Conservation (phyloP, 1,140 invertebrate genomes). For the Mamestra configurata region DNA sequence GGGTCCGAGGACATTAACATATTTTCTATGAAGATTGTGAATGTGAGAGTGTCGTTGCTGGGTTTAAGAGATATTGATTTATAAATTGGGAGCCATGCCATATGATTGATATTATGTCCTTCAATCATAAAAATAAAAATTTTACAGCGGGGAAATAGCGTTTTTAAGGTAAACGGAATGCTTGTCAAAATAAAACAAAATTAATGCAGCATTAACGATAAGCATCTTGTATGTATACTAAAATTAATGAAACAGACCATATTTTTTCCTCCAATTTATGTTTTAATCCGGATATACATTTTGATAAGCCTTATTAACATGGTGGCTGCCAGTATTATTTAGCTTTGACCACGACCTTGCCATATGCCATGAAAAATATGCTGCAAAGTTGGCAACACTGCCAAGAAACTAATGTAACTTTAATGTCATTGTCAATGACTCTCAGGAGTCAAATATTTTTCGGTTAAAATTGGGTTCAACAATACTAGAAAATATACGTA, state of each 20-base stretch:
- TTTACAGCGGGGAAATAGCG: too few relatives aligned
- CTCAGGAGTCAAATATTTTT: slow-evolving; percentile 8
- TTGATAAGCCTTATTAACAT: slow-evolving; percentile 1
- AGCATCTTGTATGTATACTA: background rate
- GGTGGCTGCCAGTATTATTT: slow-evolving; percentile 17
- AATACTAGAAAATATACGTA: background rate
- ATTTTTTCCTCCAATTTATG: background rate
- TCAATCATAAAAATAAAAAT: too few relatives aligned
- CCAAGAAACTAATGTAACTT: slow-evolving; percentile 33
- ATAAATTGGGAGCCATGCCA: too few relatives aligned
- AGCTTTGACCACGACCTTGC: slow-evolving; percentile 6
- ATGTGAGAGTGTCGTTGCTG: too few relatives aligned
- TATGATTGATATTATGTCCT: too few relatives aligned
- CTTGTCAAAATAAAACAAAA: background rate
- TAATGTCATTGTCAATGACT: slow-evolving; percentile 31
- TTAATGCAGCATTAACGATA: background rate
- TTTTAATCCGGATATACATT: slow-evolving; percentile 14
- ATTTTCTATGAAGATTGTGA: too few relatives aligned
- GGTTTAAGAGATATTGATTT: too few relatives aligned
- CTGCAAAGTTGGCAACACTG: slow-evolving; percentile 24
- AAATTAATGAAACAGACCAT: background rate
- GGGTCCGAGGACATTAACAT: too few relatives aligned
- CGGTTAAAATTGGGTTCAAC: background rate
- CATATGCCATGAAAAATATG: slow-evolving; percentile 30
- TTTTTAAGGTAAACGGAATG: background rate